Base-by-base conservation (phyloP, 2,797 vertebrate genomes). In the Champsocephalus gunnari region DNA sequence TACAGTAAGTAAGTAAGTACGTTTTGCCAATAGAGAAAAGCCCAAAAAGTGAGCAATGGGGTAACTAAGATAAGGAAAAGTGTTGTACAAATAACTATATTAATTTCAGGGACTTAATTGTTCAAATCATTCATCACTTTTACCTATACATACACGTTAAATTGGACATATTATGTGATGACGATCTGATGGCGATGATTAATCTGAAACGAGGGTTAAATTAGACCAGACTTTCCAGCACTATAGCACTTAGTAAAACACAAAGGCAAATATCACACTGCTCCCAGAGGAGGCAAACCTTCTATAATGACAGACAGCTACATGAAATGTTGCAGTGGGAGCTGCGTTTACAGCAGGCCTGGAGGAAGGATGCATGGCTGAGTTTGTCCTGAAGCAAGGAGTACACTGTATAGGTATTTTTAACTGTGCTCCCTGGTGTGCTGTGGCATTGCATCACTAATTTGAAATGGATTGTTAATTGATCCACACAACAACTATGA, bases 391-490 rank as follows among this genome's bases (percentile, higher is more conserved):
- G 43, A 64, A 79, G 71, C 80, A 41, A 34, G 47, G 73, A 69
- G 70, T 77, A 32, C 76, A 70, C 79, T 67, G 57, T 78, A 70
- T 80, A 49, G 59, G 59, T 75, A 67, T 80, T 79, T 74, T 70
- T 48, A 61, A 1, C 73, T 62, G 72, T 61, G 16, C 24, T 78
- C 87, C 78, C 84, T 7, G 66, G 75, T 56, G 81, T 50, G 34
- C 68, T 73, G 66, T 69, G 78, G 87, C 81, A 70, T 76, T 61
- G 75, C 48, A 80, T 84, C 81, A 70, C 78, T 90, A 90, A 93
- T 93, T 93, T 90, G 69, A 93, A 91, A 93, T 89, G 79, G 91
- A 93, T 90, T 83, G 67, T 57, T 79, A 84, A 90, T 92, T 70
- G 89, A 93, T 90, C 77, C 45, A 51, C 77, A 58, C 75, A 58